phyloP scores from a whole-genome alignment of 2,113 vertebrate genomes.

The Cisticola juncidis region DNA sequence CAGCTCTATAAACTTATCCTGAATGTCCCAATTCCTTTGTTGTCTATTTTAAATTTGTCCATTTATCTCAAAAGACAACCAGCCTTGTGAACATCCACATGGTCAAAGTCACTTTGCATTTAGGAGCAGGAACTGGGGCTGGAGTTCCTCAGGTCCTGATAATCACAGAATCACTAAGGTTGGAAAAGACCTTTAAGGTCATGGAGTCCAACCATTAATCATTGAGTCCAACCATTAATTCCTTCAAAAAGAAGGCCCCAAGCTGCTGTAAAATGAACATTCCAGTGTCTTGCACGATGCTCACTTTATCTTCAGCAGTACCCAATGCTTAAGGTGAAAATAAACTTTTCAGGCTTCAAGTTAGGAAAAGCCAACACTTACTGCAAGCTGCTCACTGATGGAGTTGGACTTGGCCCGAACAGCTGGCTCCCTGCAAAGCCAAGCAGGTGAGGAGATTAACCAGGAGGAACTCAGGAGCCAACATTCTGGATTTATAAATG shows the following conservation, averaged over 20 bases:
- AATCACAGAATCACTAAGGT: neutral
- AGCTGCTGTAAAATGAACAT: neutral
- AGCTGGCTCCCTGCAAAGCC: constrained; percentile 80
- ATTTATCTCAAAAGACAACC: neutral
- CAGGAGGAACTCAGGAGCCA: neutral
- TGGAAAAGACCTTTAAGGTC: neutral
- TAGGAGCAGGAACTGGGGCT: neutral
- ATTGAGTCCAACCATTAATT: too few relatives aligned
- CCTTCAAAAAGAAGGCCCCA: neutral
- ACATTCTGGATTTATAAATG: neutral
- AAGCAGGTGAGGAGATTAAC: neutral
- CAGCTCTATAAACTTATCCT: neutral
- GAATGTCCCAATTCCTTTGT: neutral
- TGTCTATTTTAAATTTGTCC: neutral
- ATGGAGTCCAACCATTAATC: neutral
- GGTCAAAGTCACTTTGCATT: neutral
- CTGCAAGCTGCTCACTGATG: constrained; percentile 87
- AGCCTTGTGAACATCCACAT: neutral
- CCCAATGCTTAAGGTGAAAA: neutral
- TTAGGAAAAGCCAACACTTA: constrained; percentile 51
- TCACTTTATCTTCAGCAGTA: neutral
- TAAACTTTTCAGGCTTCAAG: neutral
- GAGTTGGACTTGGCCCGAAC: constrained; percentile 89
- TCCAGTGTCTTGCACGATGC: neutral
- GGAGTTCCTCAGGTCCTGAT: neutral